These are phyloP conservation scores for Brachyptera putata DNA, from an alignment of 2,888 invertebrate species.

Conservation along the genomic window DNA sequence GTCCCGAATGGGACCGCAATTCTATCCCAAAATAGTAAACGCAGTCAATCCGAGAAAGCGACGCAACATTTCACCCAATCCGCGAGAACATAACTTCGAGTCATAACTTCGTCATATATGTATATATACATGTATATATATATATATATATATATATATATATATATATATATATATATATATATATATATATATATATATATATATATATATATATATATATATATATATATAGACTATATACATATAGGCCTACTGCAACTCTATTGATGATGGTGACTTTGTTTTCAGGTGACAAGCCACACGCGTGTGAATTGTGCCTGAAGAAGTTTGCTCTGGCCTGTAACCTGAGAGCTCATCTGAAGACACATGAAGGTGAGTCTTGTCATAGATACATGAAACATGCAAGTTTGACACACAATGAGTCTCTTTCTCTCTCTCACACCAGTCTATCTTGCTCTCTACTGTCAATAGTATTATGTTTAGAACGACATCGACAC, in stretches of 20 bases:
- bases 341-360: constrained; percentile 66
- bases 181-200: background rate
- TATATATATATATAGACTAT: background rate
- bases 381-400: too few species aligned
- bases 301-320: constrained; percentile 65
- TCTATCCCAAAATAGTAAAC: too few species aligned
- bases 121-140: too few species aligned
- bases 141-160: constrained; percentile 5
- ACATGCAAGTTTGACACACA: background rate
- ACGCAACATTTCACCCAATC: too few species aligned
- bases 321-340: constrained; percentile 68
- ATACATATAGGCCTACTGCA: too few species aligned
- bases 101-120: too few species aligned
- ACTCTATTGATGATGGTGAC: too few species aligned
- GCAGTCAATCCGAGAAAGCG: too few species aligned
- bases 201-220: constrained; percentile 15
- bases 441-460: background rate
- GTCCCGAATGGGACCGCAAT: too few species aligned
- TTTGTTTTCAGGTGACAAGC: constrained; percentile 62
- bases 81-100: too few species aligned
- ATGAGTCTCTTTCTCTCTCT: constrained; percentile 1
- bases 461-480: too few species aligned
- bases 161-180: constrained; percentile 6
- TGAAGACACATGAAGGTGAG: constrained; percentile 69
- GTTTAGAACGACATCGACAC: too few species aligned